Evolutionary conservation across 2,888 invertebrate species (phyloP), one percentile per base, ranked within the genome.

Genomic region (Chrysopilus asiliformis): DNA sequence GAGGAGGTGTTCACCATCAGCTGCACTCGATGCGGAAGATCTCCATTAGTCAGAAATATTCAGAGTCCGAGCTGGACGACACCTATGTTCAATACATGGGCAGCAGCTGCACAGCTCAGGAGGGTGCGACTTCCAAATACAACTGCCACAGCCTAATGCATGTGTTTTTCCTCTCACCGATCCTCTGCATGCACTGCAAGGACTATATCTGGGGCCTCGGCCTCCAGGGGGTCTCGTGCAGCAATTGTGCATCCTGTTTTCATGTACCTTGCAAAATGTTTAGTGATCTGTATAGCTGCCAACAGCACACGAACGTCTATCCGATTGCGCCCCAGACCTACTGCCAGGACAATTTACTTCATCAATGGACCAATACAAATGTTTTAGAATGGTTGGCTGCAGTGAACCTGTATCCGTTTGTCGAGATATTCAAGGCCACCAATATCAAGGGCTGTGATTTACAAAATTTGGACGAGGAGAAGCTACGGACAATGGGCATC

Each of bases 351-450:
- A n/a, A n/a, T n/a, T n/a, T n/a, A 38, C 66, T 79, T 46, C 65
- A 67, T 45, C 73, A 79, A 53, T 82, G 81, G 82, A 71, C 73
- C 25, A 70, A 74, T 36, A 58, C 68, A 35, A 73, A 79, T 56
- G 79, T 81, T 28, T 69, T 76, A 40, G 79, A 81, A 62, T 80
- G 79, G 78, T 76, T 81, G 77, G 76, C 79, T 36, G 75, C 76
- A 33, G 59, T 78, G 40, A 79, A 80, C 58, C 65, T 82, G 40
- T 78, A 76, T 59, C 68, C 76, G 43, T 77, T 79, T 60, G 71
- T 74, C 40, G 79, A 79, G 52, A 67, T 77, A 42, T 80, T 81
- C 65, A 71, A 74, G 51, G 74, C 75, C 48, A 72, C 74, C 55
- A 73, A 76, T 52, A 71, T 81, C 53, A 75, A 72, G 57, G 81